Evolutionary conservation across 2,797 vertebrate species (phyloP).

Genomic region (Aplochiton taeniatus): DNA sequence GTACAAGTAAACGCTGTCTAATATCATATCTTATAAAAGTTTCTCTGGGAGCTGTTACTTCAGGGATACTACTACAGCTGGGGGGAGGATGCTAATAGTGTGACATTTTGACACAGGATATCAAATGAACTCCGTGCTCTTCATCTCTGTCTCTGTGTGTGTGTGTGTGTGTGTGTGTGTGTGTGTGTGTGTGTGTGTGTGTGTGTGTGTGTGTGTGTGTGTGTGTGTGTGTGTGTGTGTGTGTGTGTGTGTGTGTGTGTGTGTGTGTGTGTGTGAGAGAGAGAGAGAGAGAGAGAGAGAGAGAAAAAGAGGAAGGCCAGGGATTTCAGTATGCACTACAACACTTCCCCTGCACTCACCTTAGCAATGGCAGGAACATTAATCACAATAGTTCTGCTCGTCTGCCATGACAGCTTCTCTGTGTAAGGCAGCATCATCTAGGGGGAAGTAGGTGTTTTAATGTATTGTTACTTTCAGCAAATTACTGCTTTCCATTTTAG

Average conservation of each 20-base stretch:
- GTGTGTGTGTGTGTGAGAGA: slow-evolving; percentile 9
- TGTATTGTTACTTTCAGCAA: too few relatives aligned
- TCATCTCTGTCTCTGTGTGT: slow-evolving; percentile 3
- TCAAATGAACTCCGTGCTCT: slow-evolving; percentile 38
- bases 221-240: slow-evolving; percentile 11
- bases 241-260: slow-evolving; percentile 1
- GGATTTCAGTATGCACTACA: too few relatives aligned
- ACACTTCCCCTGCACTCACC: too few relatives aligned
- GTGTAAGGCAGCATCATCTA: too few relatives aligned
- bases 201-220: slow-evolving; percentile 1
- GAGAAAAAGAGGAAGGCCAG: too few relatives aligned
- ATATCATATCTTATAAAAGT: slow-evolving; percentile 25
- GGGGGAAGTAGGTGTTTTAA: too few relatives aligned
- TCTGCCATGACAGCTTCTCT: too few relatives aligned
- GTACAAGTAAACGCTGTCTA: slow-evolving; percentile 7
- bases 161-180: slow-evolving; percentile 6
- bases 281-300: too few relatives aligned
- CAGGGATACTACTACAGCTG: slow-evolving; percentile 33
- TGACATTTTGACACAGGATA: slow-evolving; percentile 34
- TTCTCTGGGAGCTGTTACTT: slow-evolving; percentile 36
- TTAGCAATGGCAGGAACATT: too few relatives aligned
- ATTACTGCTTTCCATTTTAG: not conserved
- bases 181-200: not conserved
- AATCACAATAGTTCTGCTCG: too few relatives aligned
- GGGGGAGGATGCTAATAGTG: slow-evolving; percentile 22